These are phyloP conservation scores for Xylocampa areola DNA, from an alignment of 2,888 invertebrate species.

Conservation along the genomic window DNA sequence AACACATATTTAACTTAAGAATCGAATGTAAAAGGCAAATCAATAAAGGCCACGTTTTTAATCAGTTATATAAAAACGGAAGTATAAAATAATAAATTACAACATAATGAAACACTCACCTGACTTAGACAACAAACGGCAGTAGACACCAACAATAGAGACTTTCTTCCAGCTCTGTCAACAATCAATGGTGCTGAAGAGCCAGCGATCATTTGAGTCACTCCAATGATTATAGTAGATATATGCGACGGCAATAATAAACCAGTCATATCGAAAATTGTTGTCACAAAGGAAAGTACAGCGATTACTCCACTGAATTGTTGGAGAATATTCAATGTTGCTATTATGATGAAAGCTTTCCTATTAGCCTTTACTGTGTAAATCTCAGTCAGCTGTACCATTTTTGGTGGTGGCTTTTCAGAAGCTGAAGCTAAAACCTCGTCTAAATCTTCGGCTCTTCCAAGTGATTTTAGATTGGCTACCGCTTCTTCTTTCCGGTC, in stretches of 20 bases:
- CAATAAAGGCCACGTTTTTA: background rate
- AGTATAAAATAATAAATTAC: background rate
- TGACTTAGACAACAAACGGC: conserved; percentile 66
- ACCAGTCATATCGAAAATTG: conserved; percentile 69
- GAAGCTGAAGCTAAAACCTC: conserved; percentile 54
- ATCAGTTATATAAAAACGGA: background rate
- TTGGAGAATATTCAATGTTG: conserved; percentile 63
- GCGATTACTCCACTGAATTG: conserved; percentile 69
- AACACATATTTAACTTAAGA: no score
- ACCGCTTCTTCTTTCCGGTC: conserved; percentile 61
- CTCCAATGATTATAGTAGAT: conserved; percentile 71
- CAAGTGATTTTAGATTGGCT: conserved; percentile 60
- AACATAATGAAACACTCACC: conserved; percentile 61
- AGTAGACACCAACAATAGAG: conserved; percentile 66
- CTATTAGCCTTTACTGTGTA: conserved; percentile 66
- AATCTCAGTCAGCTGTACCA: conserved; percentile 62
- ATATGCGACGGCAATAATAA: conserved; percentile 66
- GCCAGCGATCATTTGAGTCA: conserved; percentile 66
- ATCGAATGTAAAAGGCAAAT: background rate
- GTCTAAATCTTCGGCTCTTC: conserved; percentile 66
- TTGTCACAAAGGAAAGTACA: conserved; percentile 65
- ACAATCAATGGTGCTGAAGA: conserved; percentile 67
- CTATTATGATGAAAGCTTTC: conserved; percentile 66
- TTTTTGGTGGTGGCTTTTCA: conserved; percentile 40
- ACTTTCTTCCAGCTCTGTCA: conserved; percentile 68